Conservation (phyloP, 2,113 vertebrate genomes). For the Perca fluviatilis region DNA sequence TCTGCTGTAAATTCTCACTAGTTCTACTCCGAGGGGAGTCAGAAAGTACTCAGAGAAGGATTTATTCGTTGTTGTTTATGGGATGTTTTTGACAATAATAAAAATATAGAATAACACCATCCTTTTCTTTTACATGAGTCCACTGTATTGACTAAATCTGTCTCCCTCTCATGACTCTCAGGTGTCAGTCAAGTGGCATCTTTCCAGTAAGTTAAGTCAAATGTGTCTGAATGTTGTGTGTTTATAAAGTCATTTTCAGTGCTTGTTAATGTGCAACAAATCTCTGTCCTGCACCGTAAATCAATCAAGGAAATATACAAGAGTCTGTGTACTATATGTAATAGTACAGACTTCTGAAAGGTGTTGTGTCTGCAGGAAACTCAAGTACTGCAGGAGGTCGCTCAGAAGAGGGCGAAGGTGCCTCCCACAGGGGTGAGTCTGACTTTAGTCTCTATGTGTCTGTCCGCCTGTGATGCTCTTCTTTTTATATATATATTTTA, state of each 20-base stretch:
- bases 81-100: not conserved
- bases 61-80: not conserved
- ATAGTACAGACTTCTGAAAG: not conserved
- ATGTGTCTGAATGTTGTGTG: not conserved
- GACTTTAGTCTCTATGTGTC: not conserved
- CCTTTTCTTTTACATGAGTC: not conserved
- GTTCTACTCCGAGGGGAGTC: no score
- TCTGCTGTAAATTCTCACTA: not conserved
- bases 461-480: not conserved
- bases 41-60: not conserved
- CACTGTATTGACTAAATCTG: not conserved
- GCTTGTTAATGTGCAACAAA: not conserved
- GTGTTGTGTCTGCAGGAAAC: slow-evolving; percentile 73
- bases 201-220: slow-evolving; percentile 85
- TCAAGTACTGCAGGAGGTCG: slow-evolving; percentile 75
- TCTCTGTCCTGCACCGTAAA: not conserved
- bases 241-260: not conserved
- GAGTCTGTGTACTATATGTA: not conserved
- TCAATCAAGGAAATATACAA: not conserved
- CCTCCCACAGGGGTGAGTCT: slow-evolving; percentile 77
- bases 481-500: not conserved
- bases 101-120: not conserved
- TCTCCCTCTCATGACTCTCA: slow-evolving; percentile 64
- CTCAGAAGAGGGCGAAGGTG: slow-evolving; percentile 73
- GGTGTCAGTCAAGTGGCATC: slow-evolving; percentile 88